These are phyloP conservation scores for Sarcophaga peregrina DNA, from an alignment of 1,140 invertebrate genomes.

Conservation along the genomic window DNA sequence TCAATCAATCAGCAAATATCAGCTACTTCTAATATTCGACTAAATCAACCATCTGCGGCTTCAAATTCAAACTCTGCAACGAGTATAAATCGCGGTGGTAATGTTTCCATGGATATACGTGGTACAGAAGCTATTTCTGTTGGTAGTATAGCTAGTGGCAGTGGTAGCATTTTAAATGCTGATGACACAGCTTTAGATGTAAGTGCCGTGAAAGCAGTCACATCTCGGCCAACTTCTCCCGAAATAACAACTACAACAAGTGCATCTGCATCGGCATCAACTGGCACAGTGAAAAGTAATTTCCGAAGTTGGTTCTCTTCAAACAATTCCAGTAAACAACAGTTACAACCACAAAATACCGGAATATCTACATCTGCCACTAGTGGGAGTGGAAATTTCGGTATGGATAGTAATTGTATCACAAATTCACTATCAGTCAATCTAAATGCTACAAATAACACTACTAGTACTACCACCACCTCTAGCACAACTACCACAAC, in stretches of 20 bases:
- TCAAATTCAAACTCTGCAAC: conserved; percentile 62
- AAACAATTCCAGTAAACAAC: conserved; percentile 44
- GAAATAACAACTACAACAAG: conserved; percentile 52
- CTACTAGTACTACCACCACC: conserved; percentile 38
- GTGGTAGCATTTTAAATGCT: conserved; percentile 57
- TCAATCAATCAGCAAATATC: conserved; percentile 49
- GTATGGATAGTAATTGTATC: conserved; percentile 57
- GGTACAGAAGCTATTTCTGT: conserved; percentile 45
- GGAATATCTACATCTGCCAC: conserved; percentile 41
- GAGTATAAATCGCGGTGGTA: conserved; percentile 57
- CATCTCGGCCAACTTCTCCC: conserved; percentile 59
- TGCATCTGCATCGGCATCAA: conserved; percentile 49
- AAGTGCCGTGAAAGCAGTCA: conserved; percentile 39
- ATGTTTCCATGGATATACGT: conserved; percentile 59
- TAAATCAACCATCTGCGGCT: conserved; percentile 57
- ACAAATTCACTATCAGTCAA: conserved; percentile 36
- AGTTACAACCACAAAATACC: conserved; percentile 36
- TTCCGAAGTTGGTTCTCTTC: conserved; percentile 50
- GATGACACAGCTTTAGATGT: conserved; percentile 52
- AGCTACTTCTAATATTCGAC: conserved; percentile 48
- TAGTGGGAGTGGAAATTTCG: conserved; percentile 55
- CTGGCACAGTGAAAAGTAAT: conserved; percentile 48
- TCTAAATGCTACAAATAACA: conserved; percentile 24
- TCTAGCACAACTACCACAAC: conserved; percentile 46
- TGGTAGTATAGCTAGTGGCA: conserved; percentile 52